phyloP scores from a whole-genome alignment of 2,797 vertebrate species.

The Sandelia bainsii region DNA sequence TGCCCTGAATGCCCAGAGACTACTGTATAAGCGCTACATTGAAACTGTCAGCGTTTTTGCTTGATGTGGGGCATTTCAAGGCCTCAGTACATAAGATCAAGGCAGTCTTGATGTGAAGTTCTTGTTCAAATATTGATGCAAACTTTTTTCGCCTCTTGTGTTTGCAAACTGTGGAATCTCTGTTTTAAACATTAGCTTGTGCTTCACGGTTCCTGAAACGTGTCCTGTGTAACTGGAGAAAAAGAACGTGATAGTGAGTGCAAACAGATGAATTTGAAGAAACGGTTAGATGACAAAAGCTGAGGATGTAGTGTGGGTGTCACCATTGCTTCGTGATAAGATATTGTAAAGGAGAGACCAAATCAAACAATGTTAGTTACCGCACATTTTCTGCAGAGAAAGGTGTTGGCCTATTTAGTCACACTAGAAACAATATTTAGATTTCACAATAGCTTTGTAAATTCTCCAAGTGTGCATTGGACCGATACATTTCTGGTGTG shows the following conservation, averaged over 20 bases:
- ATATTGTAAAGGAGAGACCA: slow-evolving; percentile 69
- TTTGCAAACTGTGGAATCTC: slow-evolving; percentile 58
- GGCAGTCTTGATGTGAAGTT: slow-evolving; percentile 55
- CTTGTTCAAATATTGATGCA: slow-evolving; percentile 76
- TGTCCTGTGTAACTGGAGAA: slow-evolving; percentile 27
- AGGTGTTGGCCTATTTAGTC: slow-evolving; percentile 80
- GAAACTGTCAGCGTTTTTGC: slow-evolving; percentile 43
- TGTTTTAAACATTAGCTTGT: slow-evolving; percentile 60
- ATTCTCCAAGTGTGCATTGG: slow-evolving; percentile 49
- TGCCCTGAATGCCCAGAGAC: slow-evolving; percentile 37
- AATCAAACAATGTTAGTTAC: slow-evolving; percentile 74
- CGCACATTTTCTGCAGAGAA: slow-evolving; percentile 57
- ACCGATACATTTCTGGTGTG: slow-evolving; percentile 46
- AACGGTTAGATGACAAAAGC: slow-evolving; percentile 61
- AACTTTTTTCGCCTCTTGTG: slow-evolving; percentile 49
- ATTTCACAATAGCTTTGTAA: slow-evolving; percentile 75
- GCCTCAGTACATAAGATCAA: slow-evolving; percentile 51
- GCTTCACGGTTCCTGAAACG: slow-evolving; percentile 41
- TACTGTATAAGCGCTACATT: slow-evolving; percentile 22
- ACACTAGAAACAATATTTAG: slow-evolving; percentile 82
- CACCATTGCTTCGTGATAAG: slow-evolving; percentile 70
- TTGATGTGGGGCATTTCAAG: slow-evolving; percentile 50
- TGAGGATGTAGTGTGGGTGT: slow-evolving; percentile 64
- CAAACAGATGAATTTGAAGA: slow-evolving; percentile 65
- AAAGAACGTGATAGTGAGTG: slow-evolving; percentile 49